A percentile compares a stretch with the other conserved stretches of the same genome.
These are phyloP conservation scores for Cervus canadensis DNA, from an alignment of 2,113 vertebrate species.

Conservation along the genomic window DNA sequence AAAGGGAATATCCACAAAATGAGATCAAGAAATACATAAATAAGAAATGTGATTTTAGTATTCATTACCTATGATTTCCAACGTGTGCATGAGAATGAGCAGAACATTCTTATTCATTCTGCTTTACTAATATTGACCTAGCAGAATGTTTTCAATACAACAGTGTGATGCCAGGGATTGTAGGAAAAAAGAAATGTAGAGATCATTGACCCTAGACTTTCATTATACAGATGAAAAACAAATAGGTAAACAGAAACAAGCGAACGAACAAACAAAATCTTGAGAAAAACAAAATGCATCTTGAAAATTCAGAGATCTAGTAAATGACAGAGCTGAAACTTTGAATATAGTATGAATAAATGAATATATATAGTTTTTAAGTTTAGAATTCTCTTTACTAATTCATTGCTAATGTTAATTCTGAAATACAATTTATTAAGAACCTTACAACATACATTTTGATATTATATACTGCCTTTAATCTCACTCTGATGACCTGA, in stretches of 20 bases:
- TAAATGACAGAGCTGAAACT: not conserved
- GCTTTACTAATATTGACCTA: slow-evolving; percentile 46
- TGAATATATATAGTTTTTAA: not conserved
- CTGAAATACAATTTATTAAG: not conserved
- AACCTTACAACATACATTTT: not conserved
- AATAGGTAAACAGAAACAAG: not conserved
- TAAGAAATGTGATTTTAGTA: slow-evolving; percentile 65
- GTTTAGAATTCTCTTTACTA: not conserved
- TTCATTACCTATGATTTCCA: slow-evolving; percentile 63
- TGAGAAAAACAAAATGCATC: not conserved
- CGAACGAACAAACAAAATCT: not conserved
- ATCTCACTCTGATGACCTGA: not conserved
- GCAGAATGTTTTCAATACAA: not conserved
- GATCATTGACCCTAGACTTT: not conserved
- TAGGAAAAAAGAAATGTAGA: not conserved
- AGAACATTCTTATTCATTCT: slow-evolving; percentile 43
- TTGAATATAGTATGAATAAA: not conserved
- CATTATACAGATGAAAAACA: not conserved
- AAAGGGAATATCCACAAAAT: slow-evolving; percentile 62
- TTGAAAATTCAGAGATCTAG: not conserved
- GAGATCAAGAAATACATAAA: slow-evolving; percentile 68
- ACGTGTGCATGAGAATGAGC: slow-evolving; percentile 14
- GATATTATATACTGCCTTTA: not conserved
- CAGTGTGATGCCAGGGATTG: not conserved
- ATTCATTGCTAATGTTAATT: not conserved